Percentiles rank a stretch among this genome's conserved stretches.
Evolutionary conservation across 2,113 vertebrate genomes (phyloP).

Genomic region (Syrmaticus mikado): DNA sequence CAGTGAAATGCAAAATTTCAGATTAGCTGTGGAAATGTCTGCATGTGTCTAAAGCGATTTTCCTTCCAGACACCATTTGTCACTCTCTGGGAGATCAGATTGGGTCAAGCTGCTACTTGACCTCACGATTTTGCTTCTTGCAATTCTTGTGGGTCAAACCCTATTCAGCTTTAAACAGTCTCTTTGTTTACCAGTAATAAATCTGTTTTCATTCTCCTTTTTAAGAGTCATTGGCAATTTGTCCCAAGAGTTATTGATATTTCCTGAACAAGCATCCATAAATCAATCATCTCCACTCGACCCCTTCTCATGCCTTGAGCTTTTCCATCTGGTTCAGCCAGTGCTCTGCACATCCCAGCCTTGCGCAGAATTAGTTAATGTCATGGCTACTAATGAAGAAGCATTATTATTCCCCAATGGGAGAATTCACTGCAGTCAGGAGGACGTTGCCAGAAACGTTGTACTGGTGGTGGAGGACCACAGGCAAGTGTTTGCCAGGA

Average conservation of each 20-base stretch:
- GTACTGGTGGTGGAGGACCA: not conserved
- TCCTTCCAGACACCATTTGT: not conserved
- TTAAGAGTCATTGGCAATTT: not conserved
- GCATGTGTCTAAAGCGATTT: not conserved
- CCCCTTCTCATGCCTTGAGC: not conserved
- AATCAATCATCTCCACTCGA: not conserved
- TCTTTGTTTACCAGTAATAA: not conserved
- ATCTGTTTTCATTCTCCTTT: not conserved
- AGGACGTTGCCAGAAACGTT: not conserved
- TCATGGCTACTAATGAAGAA: not conserved
- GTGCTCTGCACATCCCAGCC: not conserved
- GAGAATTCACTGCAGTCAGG: not conserved
- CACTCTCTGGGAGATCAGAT: conserved; percentile 11
- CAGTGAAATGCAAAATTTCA: not conserved
- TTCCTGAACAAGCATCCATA: not conserved
- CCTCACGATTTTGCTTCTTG: not conserved
- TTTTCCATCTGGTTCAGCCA: not conserved
- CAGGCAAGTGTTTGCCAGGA: not conserved
- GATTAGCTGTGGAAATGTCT: not conserved
- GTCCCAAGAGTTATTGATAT: not conserved
- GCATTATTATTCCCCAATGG: not conserved
- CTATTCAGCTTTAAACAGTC: not conserved
- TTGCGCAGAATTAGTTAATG: not conserved
- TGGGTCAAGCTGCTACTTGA: conserved; percentile 3
- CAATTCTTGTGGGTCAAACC: not conserved